These are phyloP conservation scores for Dastarcus helophoroides DNA, from an alignment of 2,888 invertebrate species.

Conservation along the genomic window DNA sequence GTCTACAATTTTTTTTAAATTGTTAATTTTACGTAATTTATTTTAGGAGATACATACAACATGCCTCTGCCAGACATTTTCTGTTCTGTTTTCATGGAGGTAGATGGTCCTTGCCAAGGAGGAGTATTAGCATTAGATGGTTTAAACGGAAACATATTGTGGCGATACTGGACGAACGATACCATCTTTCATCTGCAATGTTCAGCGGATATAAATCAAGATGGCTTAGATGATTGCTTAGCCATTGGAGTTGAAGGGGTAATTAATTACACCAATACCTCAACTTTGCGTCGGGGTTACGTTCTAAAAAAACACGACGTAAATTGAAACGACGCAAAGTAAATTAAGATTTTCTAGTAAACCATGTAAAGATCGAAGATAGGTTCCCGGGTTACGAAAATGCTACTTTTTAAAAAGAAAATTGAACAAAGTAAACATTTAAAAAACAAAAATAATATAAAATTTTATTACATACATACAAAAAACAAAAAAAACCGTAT, in stretches of 20 bases:
- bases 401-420: too few species aligned
- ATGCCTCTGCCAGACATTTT: constrained; percentile 44
- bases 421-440: too few species aligned
- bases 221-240: constrained; percentile 60
- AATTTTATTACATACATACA: too few species aligned
- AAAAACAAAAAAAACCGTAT: too few species aligned
- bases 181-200: constrained; percentile 66
- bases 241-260: constrained; percentile 63
- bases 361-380: too few species aligned
- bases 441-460: too few species aligned
- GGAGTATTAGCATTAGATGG: constrained; percentile 70
- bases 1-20: constrained; percentile 2
- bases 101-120: constrained; percentile 56
- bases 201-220: constrained; percentile 55
- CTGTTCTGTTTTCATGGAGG: constrained; percentile 56
- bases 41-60: constrained; percentile 42
- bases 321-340: too few species aligned
- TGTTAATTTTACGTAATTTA: constrained; percentile 3
- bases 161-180: constrained; percentile 62
- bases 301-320: too few species aligned
- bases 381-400: too few species aligned
- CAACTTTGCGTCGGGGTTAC: too few species aligned
- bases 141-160: constrained; percentile 53
- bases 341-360: too few species aligned
- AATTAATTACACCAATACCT: too few species aligned